Conservation (phyloP, 2,888 invertebrate species). For the Melipona beecheii region DNA sequence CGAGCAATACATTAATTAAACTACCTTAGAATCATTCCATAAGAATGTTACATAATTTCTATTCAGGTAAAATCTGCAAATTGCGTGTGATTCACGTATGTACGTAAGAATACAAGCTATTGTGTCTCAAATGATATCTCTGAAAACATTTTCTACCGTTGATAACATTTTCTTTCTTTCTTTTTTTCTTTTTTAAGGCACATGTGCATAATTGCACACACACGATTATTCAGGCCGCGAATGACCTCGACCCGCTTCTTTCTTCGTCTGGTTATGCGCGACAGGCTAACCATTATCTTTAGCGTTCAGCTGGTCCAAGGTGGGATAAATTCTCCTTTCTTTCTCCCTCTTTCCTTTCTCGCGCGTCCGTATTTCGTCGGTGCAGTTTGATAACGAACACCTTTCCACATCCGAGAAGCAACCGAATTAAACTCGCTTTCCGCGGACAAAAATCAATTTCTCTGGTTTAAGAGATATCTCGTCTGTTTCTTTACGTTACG, state of each 20-base stretch:
- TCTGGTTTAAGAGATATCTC: too few relatives aligned
- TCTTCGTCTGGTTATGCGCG: conserved; percentile 41
- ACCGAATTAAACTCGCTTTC: neutral
- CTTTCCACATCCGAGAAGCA: neutral
- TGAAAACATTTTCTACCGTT: neutral
- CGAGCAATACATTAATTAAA: too few relatives aligned
- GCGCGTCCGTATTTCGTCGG: neutral
- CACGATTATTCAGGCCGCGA: conserved; percentile 52
- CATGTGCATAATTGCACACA: conserved; percentile 47
- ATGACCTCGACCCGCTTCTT: conserved; percentile 77
- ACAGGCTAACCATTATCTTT: conserved; percentile 49
- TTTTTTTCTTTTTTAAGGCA: conserved; percentile 17
- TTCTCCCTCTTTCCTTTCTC: conserved; percentile 12
- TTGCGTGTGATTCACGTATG: neutral
- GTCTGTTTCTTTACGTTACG: too few relatives aligned
- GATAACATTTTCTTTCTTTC: neutral
- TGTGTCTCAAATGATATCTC: neutral
- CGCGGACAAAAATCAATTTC: too few relatives aligned
- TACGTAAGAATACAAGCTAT: neutral
- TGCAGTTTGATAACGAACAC: neutral
- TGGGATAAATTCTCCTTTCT: conserved; percentile 41
- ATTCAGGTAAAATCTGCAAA: neutral
- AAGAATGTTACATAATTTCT: too few relatives aligned
- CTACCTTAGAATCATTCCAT: too few relatives aligned
- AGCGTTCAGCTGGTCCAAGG: conserved; percentile 32